Conservation (phyloP, 2,113 vertebrate genomes). For the Dipodomys stephensi region DNA sequence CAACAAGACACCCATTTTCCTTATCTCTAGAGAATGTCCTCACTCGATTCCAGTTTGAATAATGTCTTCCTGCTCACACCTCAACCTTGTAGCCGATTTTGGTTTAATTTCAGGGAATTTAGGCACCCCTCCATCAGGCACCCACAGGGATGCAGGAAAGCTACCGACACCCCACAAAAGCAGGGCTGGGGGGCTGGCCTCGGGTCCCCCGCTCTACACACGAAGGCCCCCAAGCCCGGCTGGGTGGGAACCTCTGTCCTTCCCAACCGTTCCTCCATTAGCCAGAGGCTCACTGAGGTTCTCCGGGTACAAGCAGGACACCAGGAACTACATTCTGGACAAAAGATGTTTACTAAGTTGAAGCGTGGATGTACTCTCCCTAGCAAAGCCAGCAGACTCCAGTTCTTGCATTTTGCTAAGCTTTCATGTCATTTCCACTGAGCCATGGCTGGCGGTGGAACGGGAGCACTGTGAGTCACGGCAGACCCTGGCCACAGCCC, state of each 20-base stretch:
- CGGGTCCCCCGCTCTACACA: not conserved
- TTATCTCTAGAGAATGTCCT: not conserved
- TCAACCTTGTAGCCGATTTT: not conserved
- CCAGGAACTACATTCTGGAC: not conserved
- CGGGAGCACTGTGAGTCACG: fast-evolving
- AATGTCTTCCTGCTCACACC: not conserved
- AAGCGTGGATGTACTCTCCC: not conserved
- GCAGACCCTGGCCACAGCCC: not conserved
- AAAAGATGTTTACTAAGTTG: not conserved
- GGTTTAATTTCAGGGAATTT: not conserved
- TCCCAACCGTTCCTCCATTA: not conserved
- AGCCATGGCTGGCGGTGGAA: not conserved
- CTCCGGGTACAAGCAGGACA: not conserved
- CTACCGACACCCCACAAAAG: fast-evolving
- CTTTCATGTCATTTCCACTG: not conserved
- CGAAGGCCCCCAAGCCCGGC: not conserved
- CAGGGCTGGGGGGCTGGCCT: fast-evolving
- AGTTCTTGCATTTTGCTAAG: not conserved
- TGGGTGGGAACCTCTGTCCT: not conserved
- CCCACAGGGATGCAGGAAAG: too few species aligned
- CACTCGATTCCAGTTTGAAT: not conserved
- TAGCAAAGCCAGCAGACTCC: not conserved
- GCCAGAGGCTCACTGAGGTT: not conserved
- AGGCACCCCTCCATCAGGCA: not conserved
- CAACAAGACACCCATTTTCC: not conserved